A percentile compares a stretch with the other conserved stretches of the same genome.
phyloP scores from a whole-genome alignment of 2,797 vertebrate genomes.

The Coccyzus lansbergi region DNA sequence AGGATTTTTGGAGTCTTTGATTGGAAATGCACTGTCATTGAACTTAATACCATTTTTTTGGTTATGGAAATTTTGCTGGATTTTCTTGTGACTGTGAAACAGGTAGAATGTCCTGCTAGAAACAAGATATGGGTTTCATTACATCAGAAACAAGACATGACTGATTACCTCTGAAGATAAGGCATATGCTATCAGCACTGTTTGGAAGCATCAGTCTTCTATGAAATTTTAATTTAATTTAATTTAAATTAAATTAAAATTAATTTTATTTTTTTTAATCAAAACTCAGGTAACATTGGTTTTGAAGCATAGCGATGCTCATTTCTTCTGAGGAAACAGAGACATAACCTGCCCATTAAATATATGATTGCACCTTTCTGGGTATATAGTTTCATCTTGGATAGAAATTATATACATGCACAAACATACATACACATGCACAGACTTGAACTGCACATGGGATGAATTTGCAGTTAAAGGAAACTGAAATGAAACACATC shows the following conservation, averaged over 20 bases:
- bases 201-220: not conserved
- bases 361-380: not conserved
- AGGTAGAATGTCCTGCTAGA: not conserved
- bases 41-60: not conserved
- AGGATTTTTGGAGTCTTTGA: not conserved
- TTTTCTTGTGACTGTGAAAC: not conserved
- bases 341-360: not conserved
- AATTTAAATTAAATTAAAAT: too few species aligned
- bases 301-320: not conserved
- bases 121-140: not conserved
- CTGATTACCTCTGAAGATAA: not conserved
- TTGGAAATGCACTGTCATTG: not conserved
- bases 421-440: rapidly evolving
- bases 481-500: not conserved
- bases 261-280: too few species aligned
- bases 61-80: not conserved
- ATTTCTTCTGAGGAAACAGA: not conserved
- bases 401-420: not conserved
- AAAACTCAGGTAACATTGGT: not conserved
- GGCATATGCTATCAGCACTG: not conserved
- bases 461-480: not conserved
- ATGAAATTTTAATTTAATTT: not conserved
- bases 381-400: not conserved
- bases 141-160: not conserved
- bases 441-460: not conserved